phyloP scores from a whole-genome alignment of 1,140 invertebrate species.

The Microvelia longipes region DNA sequence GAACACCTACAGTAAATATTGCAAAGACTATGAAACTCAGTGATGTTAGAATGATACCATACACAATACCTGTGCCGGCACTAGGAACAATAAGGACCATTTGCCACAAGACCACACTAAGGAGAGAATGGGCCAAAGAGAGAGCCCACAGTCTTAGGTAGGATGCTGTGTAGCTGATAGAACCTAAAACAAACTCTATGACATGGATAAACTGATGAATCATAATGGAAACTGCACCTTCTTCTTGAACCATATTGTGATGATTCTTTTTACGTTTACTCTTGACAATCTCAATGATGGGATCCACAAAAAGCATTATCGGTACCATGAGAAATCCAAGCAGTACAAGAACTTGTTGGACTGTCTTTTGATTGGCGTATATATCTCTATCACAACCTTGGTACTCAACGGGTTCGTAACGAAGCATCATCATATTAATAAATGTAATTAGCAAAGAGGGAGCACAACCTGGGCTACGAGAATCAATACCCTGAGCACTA shows the following conservation, averaged over 20 bases:
- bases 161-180: constrained; percentile 56
- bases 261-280: constrained; percentile 11
- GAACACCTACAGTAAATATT: constrained; percentile 69
- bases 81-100: constrained; percentile 43
- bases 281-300: constrained; percentile 39
- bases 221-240: constrained; percentile 43
- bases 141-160: constrained; percentile 61
- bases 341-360: constrained; percentile 40
- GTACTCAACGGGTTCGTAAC: constrained; percentile 48
- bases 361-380: constrained; percentile 46
- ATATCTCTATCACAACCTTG: constrained; percentile 47
- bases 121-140: constrained; percentile 50
- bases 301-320: constrained; percentile 83
- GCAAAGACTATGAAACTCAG: constrained; percentile 60
- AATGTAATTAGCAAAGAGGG: constrained; percentile 77
- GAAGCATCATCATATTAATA: constrained; percentile 83
- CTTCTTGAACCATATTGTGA: constrained; percentile 32
- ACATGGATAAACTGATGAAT: constrained; percentile 59
- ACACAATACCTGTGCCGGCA: constrained; percentile 33
- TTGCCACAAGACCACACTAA: constrained; percentile 56
- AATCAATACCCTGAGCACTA: constrained; percentile 28
- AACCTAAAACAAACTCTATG: constrained; percentile 58
- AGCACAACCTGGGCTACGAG: constrained; percentile 41
- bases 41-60: constrained; percentile 43
- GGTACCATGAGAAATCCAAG: constrained; percentile 72